Evolutionary conservation across 2,797 vertebrate genomes (phyloP), one percentile per base, ranked within the genome.

Genomic region (Urosaurus nigricauda): DNA sequence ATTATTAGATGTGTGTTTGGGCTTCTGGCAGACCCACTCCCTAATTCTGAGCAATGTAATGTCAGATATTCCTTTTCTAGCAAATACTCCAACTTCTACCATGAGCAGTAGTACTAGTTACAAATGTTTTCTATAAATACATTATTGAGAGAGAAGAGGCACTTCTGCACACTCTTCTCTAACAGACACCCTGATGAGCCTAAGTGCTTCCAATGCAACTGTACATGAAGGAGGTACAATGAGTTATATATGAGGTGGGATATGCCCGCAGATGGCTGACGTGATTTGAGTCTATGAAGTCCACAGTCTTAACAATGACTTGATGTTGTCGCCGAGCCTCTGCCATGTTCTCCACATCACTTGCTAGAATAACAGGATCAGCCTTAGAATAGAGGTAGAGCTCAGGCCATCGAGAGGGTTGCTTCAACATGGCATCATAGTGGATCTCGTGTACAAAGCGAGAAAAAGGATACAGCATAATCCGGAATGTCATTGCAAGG

Each of bases 361-460:
- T 88, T 94, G 98, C 96, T 47, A 93, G 90, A 93, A 99, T 98
- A 91, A 99, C 95, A 71, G 92, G 92, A 47, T 99, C 99, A 0
- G 97, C 97, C 84, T 93, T 95, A 21, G 99, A 99, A 90, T 98
- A 99, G 47, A 99, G 97, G 94, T 97, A 98, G 88, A 99, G 96
- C 94, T 99, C 98, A 0, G 99, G 98, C 99, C 99, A 99, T 87
- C 95, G 82, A 0, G 98, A 98, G 0, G 98, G 97, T 0, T 95
- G 92, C 0, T 97, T 95, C 95, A 95, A 96, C 93, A 99, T 96
- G 1, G 97, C 97, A 0, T 99, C 98, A 0, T 98, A 99, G 88
- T 98, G 98, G 96, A 97, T 98, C 94, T 97, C 96, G 83, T 99
- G 98, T 87, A 99, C 89, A 94, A 98, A 97, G 92, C 98, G 98